Percentiles rank a stretch among this genome's conserved stretches.
phyloP scores from a whole-genome alignment of 23 tunicate species.

The Styela clava region DNA sequence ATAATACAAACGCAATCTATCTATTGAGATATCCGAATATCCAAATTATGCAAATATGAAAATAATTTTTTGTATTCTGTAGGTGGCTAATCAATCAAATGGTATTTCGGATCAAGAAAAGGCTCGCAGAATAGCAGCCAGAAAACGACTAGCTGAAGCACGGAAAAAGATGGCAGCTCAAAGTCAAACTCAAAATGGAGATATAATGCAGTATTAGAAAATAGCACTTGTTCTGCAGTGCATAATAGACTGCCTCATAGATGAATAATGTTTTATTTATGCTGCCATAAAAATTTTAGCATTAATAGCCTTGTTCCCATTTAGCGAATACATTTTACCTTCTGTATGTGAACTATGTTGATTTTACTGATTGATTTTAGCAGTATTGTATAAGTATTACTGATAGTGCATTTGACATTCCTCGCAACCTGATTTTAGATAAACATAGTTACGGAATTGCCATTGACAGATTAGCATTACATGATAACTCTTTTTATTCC shows the following conservation, averaged over 20 bases:
- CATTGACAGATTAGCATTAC: no score
- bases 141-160: constrained; percentile 73
- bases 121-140: constrained; percentile 72
- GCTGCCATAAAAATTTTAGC: neutral
- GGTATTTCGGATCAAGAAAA: constrained; percentile 50
- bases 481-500: no score
- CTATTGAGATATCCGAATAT: no score
- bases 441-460: no score
- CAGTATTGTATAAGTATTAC: no score
- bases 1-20: no score
- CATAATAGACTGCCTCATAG: neutral
- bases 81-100: neutral
- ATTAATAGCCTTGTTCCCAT: neutral
- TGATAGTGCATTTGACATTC: no score
- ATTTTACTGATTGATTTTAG: neutral
- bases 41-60: no score
- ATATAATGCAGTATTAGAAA: neutral
- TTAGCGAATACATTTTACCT: neutral
- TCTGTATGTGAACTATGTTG: neutral
- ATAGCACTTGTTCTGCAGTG: neutral
- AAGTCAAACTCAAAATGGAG: constrained; percentile 6
- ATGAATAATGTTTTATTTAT: neutral
- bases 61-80: no score
- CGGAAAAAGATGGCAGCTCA: constrained; percentile 53
- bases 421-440: no score